These are phyloP conservation scores for Cynodonichthys magdalenae DNA, from an alignment of 2,797 vertebrate species.

Conservation along the genomic window DNA sequence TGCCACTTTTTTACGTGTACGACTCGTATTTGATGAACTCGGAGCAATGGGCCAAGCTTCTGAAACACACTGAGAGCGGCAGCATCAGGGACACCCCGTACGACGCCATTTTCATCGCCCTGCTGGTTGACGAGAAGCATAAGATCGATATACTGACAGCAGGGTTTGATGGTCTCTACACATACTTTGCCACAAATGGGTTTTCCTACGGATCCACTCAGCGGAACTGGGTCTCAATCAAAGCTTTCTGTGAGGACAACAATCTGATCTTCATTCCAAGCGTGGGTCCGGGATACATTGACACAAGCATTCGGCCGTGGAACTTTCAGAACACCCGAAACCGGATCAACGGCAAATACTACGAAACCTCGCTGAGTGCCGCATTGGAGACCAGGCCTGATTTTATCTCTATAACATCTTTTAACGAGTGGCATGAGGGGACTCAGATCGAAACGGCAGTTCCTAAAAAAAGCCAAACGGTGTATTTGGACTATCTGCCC, in stretches of 20 bases:
- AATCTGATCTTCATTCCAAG: constrained; percentile 93
- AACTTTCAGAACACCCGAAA: constrained; percentile 95
- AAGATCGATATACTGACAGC: constrained; percentile 88
- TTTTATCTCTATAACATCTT: constrained; percentile 94
- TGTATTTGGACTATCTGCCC: constrained; percentile 93
- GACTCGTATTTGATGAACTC: constrained; percentile 94
- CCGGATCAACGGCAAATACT: constrained; percentile 95
- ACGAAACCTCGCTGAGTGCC: constrained; percentile 88
- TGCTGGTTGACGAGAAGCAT: constrained; percentile 94
- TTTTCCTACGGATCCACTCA: constrained; percentile 96
- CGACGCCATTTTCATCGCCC: constrained; percentile 90
- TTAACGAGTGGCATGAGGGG: constrained; percentile 99
- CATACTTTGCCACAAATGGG: constrained; percentile 96
- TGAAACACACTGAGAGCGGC: constrained; percentile 84
- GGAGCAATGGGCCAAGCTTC: constrained; percentile 89
- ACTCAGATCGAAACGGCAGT: constrained; percentile 96
- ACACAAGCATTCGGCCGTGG: constrained; percentile 94
- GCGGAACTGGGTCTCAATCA: constrained; percentile 90
- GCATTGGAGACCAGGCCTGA: constrained; percentile 86
- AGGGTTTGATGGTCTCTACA: constrained; percentile 96
- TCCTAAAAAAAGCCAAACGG: constrained; percentile 84
- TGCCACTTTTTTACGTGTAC: constrained; percentile 95
- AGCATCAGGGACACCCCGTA: constrained; percentile 90
- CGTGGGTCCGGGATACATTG: constrained; percentile 94
- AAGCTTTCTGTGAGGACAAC: constrained; percentile 90